These are phyloP conservation scores for Channa striata DNA, from an alignment of 2,797 vertebrate species.

Conservation along the genomic window DNA sequence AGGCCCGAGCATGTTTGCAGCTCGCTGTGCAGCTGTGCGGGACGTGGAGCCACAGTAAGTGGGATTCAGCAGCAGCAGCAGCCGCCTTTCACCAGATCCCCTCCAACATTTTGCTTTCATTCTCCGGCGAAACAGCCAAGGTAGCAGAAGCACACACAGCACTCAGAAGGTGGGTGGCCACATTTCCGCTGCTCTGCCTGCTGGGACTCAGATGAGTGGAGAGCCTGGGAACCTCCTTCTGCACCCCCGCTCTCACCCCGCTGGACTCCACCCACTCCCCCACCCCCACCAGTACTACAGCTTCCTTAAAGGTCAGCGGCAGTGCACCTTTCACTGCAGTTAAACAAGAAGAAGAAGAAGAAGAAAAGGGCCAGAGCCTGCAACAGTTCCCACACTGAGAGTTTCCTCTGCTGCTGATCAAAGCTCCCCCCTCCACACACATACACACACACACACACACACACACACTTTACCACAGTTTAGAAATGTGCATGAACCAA, in stretches of 20 bases:
- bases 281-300: not conserved
- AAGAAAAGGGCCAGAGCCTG: conserved; percentile 9
- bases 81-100: not conserved
- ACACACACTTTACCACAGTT: too few species aligned
- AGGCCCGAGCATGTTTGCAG: too few species aligned
- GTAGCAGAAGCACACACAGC: conserved; percentile 9
- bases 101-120: not conserved
- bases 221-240: conserved; percentile 36
- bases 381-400: not conserved
- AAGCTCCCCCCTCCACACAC: too few species aligned
- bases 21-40: too few species aligned
- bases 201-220: conserved; percentile 27
- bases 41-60: too few species aligned
- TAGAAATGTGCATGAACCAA: too few species aligned
- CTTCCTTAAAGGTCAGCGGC: conserved; percentile 29
- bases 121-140: not conserved
- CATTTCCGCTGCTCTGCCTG: conserved; percentile 59
- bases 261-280: not conserved
- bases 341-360: not conserved
- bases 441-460: too few species aligned
- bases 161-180: conserved; percentile 68
- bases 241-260: conserved; percentile 1
- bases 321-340: conserved; percentile 13
- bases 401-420: too few species aligned
- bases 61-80: not conserved